phyloP scores from a whole-genome alignment of 2,888 invertebrate genomes.

The Prostheceraeus crozeri region DNA sequence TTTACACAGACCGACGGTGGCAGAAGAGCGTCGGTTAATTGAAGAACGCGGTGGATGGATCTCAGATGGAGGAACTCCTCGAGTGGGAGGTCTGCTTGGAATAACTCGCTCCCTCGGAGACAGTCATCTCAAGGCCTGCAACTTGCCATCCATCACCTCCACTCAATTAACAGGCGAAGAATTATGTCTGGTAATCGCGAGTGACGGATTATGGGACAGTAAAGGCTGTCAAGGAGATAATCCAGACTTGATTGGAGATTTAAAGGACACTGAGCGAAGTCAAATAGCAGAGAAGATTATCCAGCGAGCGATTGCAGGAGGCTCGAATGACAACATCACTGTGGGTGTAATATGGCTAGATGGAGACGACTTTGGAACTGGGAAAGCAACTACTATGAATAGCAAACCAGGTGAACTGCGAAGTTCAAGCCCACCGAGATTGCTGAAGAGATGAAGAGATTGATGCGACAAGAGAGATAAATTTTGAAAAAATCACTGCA shows the following conservation, averaged over 20 bases:
- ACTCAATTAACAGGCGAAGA: constrained; percentile 24
- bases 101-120: constrained; percentile 32
- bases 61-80: no score
- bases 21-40: no score
- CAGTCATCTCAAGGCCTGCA: constrained; percentile 20
- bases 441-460: no score
- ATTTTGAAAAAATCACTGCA: no score
- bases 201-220: constrained; percentile 31
- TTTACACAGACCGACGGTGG: constrained; percentile 25
- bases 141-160: constrained; percentile 28
- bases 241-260: not conserved
- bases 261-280: not conserved
- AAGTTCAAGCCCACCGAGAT: no score
- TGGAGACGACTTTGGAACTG: not conserved
- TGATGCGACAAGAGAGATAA: no score
- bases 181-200: constrained; percentile 25
- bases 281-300: not conserved
- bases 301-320: not conserved
- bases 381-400: not conserved
- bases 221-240: constrained; percentile 25
- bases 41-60: no score
- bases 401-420: no score
- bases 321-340: constrained; percentile 7
- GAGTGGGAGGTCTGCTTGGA: constrained; percentile 25
- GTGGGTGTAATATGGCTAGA: constrained; percentile 9